These are phyloP conservation scores for Sinocyclocheilus anshuiensis DNA, from an alignment of 2,113 vertebrate species.

Conservation along the genomic window DNA sequence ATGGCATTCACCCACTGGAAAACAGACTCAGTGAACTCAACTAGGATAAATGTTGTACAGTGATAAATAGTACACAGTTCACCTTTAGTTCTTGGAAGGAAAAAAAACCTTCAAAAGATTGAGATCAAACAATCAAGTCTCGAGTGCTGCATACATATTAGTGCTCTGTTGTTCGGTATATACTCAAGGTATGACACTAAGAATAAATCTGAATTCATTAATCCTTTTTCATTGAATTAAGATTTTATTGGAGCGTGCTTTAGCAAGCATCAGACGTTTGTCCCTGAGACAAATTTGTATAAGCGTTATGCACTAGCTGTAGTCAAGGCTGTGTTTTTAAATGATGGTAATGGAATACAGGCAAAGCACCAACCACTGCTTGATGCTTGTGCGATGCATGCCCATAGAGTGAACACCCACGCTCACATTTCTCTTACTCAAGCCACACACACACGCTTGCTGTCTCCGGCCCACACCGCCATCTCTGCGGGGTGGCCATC, in stretches of 20 bases:
- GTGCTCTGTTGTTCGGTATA: not conserved
- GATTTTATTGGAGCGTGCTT: not conserved
- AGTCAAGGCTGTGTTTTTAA: not conserved
- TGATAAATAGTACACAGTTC: no score
- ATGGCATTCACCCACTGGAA: no score
- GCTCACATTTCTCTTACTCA: not conserved
- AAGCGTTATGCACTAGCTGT: not conserved
- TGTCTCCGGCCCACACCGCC: not conserved
- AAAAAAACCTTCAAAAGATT: no score
- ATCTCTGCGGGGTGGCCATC: not conserved
- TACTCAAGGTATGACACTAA: not conserved
- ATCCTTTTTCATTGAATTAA: not conserved
- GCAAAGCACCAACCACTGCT: not conserved
- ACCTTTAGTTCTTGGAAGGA: no score
- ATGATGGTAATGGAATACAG: not conserved
- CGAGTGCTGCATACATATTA: not conserved
- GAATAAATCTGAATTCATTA: not conserved
- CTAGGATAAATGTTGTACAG: no score
- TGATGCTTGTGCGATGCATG: not conserved
- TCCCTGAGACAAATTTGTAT: not conserved
- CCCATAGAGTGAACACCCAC: conserved; percentile 23
- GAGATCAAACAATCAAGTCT: no score
- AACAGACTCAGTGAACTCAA: no score
- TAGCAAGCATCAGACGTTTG: not conserved
- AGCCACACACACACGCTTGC: not conserved